phyloP scores from a whole-genome alignment of 2,888 invertebrate species.

The Masnerella sp. region DNA sequence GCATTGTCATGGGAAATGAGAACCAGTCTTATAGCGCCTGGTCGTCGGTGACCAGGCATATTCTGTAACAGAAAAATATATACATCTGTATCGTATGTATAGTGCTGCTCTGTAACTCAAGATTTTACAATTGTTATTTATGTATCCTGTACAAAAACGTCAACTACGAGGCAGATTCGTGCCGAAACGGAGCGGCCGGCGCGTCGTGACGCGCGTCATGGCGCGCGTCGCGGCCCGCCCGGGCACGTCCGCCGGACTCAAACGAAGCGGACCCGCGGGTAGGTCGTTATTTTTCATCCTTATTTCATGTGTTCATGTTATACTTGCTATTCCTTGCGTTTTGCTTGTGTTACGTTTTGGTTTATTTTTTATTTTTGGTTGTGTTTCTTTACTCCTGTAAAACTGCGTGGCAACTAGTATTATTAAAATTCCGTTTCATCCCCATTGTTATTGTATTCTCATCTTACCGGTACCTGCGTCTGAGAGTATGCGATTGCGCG shows the following conservation, averaged over 20 bases:
- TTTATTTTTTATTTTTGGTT: too few species aligned
- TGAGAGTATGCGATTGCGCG: constrained; percentile 59
- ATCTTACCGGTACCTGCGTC: constrained; percentile 62
- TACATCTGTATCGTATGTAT: constrained; percentile 78
- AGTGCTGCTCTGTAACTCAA: constrained; percentile 79
- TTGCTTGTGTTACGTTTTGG: constrained; percentile 54
- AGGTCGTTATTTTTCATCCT: constrained; percentile 75
- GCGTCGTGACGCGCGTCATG: constrained; percentile 12
- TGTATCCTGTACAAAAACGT: constrained; percentile 77
- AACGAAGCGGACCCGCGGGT: constrained; percentile 78
- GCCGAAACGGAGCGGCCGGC: constrained; percentile 43
- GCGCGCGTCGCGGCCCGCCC: constrained; percentile 39
- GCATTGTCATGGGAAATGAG: constrained; percentile 78
- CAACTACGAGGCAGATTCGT: constrained; percentile 71
- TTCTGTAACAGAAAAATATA: constrained; percentile 78
- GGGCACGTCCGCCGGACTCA: constrained; percentile 68
- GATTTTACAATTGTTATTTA: constrained; percentile 76
- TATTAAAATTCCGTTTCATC: constrained; percentile 64
- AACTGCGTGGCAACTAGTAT: constrained; percentile 75
- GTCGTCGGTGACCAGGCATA: constrained; percentile 75
- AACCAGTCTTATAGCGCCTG: constrained; percentile 77
- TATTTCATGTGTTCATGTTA: constrained; percentile 60
- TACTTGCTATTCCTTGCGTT: constrained; percentile 62
- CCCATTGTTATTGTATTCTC: constrained; percentile 56
- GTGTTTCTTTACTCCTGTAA: constrained; percentile 64